phyloP scores from a whole-genome alignment of 2,888 invertebrate species.

The Lithophane socia region DNA sequence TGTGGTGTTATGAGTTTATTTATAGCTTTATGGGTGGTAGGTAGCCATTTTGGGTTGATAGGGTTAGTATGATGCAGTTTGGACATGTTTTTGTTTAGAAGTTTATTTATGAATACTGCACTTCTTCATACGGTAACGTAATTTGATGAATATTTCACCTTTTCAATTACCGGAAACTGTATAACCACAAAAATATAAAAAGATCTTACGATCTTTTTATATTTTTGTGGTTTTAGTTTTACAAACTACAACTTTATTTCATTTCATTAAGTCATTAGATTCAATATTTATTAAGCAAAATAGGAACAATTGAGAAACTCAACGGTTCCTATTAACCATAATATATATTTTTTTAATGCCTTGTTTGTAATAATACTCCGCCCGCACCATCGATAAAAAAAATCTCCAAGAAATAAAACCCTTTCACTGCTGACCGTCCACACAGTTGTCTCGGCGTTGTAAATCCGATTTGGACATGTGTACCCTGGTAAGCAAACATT shows the following conservation, averaged over 20 bases:
- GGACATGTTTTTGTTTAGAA: background rate
- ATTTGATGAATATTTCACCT: background rate
- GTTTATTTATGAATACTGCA: background rate
- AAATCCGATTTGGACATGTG: conserved; percentile 89
- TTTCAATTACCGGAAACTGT: background rate
- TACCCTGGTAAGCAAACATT: conserved; percentile 86
- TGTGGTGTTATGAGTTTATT: conserved; percentile 47
- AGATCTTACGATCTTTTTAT: too few relatives aligned
- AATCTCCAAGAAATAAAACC: background rate
- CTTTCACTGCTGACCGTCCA: conserved; percentile 75
- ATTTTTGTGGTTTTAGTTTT: too few relatives aligned
- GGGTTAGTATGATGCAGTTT: background rate
- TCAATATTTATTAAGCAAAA: too few relatives aligned
- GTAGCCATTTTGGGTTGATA: conserved; percentile 30
- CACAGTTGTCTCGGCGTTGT: conserved; percentile 75
- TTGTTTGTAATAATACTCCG: too few relatives aligned
- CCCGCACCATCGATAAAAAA: background rate
- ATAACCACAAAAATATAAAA: background rate
- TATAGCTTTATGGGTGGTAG: conserved; percentile 36
- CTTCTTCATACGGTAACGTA: background rate
- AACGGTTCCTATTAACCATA: too few relatives aligned
- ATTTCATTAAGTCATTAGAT: background rate
- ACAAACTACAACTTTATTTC: background rate
- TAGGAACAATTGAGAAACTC: too few relatives aligned
- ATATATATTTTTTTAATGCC: too few relatives aligned